Evolutionary conservation across 2,888 invertebrate species (phyloP).

Genomic region (Aporophyla lueneburgensis): DNA sequence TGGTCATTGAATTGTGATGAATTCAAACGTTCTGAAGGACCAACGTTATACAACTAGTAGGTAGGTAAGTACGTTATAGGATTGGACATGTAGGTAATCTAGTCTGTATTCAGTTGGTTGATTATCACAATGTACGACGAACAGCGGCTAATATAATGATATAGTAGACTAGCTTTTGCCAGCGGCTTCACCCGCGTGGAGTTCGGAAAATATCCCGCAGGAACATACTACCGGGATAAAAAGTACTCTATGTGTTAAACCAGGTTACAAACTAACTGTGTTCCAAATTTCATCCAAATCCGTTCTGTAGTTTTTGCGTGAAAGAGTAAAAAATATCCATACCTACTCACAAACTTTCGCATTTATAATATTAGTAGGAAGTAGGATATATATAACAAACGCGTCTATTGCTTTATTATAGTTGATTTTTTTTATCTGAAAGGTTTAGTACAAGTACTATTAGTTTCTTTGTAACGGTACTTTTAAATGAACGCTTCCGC

Average conservation of each 20-base stretch:
- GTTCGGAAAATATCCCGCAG: too few species aligned
- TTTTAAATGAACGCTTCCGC: neutral
- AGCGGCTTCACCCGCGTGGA: too few species aligned
- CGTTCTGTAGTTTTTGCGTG: too few species aligned
- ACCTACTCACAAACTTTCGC: too few species aligned
- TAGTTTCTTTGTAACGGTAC: neutral
- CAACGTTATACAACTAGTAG: neutral
- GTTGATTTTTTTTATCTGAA: too few species aligned
- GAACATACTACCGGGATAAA: too few species aligned
- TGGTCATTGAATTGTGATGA: conserved; percentile 22
- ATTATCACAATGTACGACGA: neutral
- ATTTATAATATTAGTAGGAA: too few species aligned
- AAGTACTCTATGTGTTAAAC: too few species aligned
- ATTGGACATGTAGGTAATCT: neutral
- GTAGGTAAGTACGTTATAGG: neutral
- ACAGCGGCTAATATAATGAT: neutral
- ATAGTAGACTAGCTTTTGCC: too few species aligned
- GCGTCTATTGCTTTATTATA: neutral
- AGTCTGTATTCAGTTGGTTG: conserved; percentile 3
- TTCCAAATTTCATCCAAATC: too few species aligned
- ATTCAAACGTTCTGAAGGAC: neutral
- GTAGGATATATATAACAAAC: neutral
- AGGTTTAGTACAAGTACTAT: neutral
- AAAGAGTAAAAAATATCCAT: too few species aligned
- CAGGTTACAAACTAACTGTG: too few species aligned